A percentile compares a stretch with the other conserved stretches of the same genome.
These are phyloP conservation scores for Calyptommatus sinebrachiatus DNA, from an alignment of 2,113 vertebrate species.

Conservation along the genomic window DNA sequence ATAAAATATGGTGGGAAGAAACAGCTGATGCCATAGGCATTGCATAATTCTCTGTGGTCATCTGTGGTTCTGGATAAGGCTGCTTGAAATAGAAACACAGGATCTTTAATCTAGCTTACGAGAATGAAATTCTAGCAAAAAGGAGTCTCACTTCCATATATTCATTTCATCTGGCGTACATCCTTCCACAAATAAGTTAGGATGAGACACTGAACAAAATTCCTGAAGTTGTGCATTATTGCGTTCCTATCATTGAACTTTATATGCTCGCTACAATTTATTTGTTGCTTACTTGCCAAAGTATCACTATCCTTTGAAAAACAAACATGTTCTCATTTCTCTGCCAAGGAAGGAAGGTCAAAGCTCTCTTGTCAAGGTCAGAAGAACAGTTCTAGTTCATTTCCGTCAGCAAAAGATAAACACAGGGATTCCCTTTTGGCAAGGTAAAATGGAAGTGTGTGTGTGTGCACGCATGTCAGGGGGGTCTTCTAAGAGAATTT, in stretches of 20 bases:
- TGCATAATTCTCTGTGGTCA: slow-evolving; percentile 7
- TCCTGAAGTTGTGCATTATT: background rate
- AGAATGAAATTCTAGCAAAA: background rate
- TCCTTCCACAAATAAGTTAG: slow-evolving; percentile 1
- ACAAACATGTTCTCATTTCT: slow-evolving; percentile 48
- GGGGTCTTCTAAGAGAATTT: too few relatives aligned
- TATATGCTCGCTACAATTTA: slow-evolving; percentile 21
- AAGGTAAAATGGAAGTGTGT: slow-evolving; percentile 41
- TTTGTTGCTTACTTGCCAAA: slow-evolving; percentile 25
- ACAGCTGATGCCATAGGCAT: background rate
- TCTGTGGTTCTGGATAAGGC: background rate
- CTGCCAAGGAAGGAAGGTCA: slow-evolving; percentile 57
- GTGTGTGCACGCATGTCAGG: too few relatives aligned
- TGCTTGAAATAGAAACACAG: slow-evolving; percentile 1
- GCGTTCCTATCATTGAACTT: background rate
- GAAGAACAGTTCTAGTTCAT: slow-evolving; percentile 43
- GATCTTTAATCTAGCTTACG: background rate
- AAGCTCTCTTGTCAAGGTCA: slow-evolving; percentile 27
- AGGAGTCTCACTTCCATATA: slow-evolving; percentile 1
- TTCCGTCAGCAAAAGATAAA: slow-evolving; percentile 42
- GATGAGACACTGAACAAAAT: background rate
- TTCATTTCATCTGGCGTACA: background rate
- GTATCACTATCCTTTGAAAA: slow-evolving; percentile 40
- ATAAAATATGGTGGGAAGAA: slow-evolving; percentile 1
- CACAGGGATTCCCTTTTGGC: slow-evolving; percentile 63